Evolutionary conservation across 2,797 vertebrate genomes (phyloP).

Genomic region (Vespertilio murinus): DNA sequence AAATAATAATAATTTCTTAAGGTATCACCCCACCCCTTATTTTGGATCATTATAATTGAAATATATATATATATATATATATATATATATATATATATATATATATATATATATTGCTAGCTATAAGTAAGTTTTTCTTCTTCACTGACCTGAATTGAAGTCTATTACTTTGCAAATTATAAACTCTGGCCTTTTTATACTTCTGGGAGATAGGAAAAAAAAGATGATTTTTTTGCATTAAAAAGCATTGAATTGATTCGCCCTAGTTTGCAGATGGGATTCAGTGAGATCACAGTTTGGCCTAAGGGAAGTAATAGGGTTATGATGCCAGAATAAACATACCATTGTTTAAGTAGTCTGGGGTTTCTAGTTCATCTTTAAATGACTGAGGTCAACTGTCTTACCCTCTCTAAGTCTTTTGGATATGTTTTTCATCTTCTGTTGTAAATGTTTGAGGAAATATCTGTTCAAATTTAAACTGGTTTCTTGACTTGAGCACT

Average conservation of each 20-base stretch:
- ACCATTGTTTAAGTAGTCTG: not conserved
- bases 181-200: not conserved
- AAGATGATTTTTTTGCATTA: not conserved
- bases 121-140: not conserved
- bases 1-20: not conserved
- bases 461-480: not conserved
- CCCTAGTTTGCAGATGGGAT: not conserved
- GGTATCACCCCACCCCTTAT: not conserved
- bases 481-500: not conserved
- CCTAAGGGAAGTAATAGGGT: not conserved
- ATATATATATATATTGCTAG: not conserved
- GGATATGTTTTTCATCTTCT: not conserved
- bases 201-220: not conserved
- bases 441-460: constrained; percentile 18
- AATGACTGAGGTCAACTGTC: not conserved
- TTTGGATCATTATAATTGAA: not conserved
- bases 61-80: not conserved
- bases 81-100: not conserved
- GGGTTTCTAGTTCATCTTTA: not conserved
- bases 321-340: not conserved
- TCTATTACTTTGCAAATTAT: not conserved
- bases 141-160: not conserved
- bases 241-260: not conserved
- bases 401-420: not conserved
- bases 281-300: not conserved